Conservation (phyloP, 1,140 invertebrate genomes). For the Pantala flavescens region DNA sequence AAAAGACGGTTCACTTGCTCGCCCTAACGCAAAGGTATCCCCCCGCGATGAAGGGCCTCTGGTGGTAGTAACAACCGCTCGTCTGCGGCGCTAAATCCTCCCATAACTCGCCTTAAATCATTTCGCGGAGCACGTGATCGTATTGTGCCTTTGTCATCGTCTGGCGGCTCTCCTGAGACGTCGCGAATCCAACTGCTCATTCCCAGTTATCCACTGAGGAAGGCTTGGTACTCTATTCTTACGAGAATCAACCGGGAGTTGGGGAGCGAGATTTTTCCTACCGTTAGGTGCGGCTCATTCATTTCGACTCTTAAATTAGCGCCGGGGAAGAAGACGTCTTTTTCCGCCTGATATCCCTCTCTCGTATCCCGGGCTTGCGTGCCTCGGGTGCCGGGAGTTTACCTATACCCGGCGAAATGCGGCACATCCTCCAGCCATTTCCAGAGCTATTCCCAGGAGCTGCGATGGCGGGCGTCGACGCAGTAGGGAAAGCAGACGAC, state of each 20-base stretch:
- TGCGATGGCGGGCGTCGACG: background rate
- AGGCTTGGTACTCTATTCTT: too few relatives aligned
- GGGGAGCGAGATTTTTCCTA: too few relatives aligned
- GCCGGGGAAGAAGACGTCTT: background rate
- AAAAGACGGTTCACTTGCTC: constrained; percentile 8
- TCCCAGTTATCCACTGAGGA: too few relatives aligned
- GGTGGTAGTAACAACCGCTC: too few relatives aligned
- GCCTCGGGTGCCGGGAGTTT: background rate
- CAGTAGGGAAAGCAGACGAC: background rate
- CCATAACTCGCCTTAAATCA: too few relatives aligned
- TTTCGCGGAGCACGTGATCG: too few relatives aligned
- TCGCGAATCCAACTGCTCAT: too few relatives aligned
- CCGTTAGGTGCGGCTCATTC: too few relatives aligned
- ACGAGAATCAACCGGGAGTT: too few relatives aligned
- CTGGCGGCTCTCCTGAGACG: background rate
- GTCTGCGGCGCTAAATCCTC: too few relatives aligned
- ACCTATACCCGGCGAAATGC: background rate
- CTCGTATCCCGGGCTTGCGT: background rate
- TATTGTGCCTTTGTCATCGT: too few relatives aligned
- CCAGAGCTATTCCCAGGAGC: background rate
- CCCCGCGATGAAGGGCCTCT: background rate
- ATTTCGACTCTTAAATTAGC: too few relatives aligned
- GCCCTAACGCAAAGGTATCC: background rate
- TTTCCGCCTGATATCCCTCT: background rate
- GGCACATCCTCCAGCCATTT: background rate